Evolutionary conservation across 2,113 vertebrate species (phyloP), one percentile per base, ranked within the genome.

Genomic region (Pollimyrus isidori): DNA sequence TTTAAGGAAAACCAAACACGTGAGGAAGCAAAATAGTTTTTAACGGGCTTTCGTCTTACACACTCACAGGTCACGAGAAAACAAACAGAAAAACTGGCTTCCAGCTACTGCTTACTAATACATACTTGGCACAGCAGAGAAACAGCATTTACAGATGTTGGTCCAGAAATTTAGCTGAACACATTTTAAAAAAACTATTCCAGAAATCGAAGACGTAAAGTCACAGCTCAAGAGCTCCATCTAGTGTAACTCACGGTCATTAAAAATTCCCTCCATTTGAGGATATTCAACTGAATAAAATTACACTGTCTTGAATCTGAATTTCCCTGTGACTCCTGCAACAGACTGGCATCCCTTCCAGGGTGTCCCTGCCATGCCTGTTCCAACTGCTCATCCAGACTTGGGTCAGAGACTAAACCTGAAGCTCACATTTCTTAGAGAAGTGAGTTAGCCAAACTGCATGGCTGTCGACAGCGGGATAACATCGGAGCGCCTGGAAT

Each of bases 161-260:
- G 19, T 46, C 23, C 83, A 85, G 83, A 48, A 85, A 46, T n/a
- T n/a, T 48, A 49, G 42, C 69, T 17, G 30, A 30, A 30, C 26
- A 76, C 13, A 76, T 30, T 13, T 30, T 3, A 39, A 17, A 73
- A 69, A 42, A 87, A 1, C 0, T 35, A 39, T 7, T 86, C 48
- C 30, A 87, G 26, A 88, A 88, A 73, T 49, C 58, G 73, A 45
- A 56, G 35, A 88, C 3, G 4, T 88, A 88, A 35, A 91, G 88
- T 7, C 90, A 91, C 91, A 93, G 91, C 94, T 93, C 94, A 96
- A 96, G 93, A 94, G 92, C 94, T 92, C 95, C 95, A 94, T 93
- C 95, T 95, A 89, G 92, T 93, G 95, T 90, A 89, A 86, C 62
- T 35, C 88, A 50, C 3, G 9, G 50, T 52, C 48, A 45, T 52